phyloP scores from a whole-genome alignment of 2,113 vertebrate species.

The Dromaius novaehollandiae region DNA sequence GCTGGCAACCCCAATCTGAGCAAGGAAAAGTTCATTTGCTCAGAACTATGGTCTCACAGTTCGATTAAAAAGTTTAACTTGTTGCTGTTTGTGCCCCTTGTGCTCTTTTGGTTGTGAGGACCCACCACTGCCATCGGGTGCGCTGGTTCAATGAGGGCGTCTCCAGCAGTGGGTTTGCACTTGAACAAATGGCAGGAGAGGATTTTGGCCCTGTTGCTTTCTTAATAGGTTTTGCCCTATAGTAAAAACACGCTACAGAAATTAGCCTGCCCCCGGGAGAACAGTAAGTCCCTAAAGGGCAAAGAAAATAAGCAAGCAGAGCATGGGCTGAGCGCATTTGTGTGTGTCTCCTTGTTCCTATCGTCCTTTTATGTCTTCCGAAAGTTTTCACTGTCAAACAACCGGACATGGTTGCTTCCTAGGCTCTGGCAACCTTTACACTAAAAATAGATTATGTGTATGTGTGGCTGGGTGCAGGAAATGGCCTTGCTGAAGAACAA shows the following conservation, averaged over 20 bases:
- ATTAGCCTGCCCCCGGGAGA: too few relatives aligned
- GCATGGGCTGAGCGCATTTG: too few relatives aligned
- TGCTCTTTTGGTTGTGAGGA: not conserved
- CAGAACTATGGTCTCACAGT: not conserved
- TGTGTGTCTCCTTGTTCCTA: not conserved
- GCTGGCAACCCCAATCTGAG: not conserved
- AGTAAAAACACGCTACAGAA: not conserved
- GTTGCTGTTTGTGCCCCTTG: too few relatives aligned
- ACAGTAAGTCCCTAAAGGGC: fast-evolving
- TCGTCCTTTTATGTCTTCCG: fast-evolving
- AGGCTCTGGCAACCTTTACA: not conserved
- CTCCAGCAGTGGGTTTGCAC: not conserved
- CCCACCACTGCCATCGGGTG: not conserved
- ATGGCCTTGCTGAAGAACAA: not conserved
- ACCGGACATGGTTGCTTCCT: not conserved
- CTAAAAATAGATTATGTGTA: fast-evolving
- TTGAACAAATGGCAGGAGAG: not conserved
- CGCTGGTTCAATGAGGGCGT: too few relatives aligned
- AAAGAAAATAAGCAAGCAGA: not conserved
- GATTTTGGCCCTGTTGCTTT: not conserved
- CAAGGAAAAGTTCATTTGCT: not conserved
- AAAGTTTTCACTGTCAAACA: not conserved
- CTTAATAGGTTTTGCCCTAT: not conserved
- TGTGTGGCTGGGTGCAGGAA: not conserved
- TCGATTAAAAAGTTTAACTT: not conserved